These are phyloP conservation scores for Liasis olivaceus DNA, from an alignment of 2,797 vertebrate genomes.

Conservation along the genomic window DNA sequence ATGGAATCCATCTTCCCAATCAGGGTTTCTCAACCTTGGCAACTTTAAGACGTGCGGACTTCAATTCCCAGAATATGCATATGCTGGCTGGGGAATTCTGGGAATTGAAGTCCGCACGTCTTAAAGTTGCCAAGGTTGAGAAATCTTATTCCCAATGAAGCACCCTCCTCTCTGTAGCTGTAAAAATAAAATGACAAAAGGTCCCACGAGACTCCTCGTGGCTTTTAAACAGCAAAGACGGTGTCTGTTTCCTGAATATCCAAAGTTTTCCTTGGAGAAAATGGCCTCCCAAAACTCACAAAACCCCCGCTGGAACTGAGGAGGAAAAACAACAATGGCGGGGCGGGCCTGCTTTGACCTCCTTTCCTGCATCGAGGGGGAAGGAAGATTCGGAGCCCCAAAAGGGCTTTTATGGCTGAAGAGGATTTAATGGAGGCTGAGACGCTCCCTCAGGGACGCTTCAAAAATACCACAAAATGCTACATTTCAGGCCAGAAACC, in stretches of 20 bases:
- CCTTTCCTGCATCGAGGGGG: not conserved
- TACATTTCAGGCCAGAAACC: not conserved
- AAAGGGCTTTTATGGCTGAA: not conserved
- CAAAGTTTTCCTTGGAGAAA: not conserved
- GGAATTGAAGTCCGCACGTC: too few relatives aligned
- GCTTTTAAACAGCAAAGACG: not conserved
- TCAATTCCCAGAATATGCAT: too few relatives aligned
- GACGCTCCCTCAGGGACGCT: not conserved
- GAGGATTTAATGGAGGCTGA: not conserved
- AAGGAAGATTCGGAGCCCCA: not conserved
- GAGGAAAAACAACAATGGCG: not conserved
- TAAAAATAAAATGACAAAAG: not conserved
- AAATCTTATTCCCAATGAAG: not conserved
- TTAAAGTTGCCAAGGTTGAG: too few relatives aligned
- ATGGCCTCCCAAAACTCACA: not conserved
- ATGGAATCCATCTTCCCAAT: not conserved
- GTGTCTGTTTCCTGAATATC: not conserved
- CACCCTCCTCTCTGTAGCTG: not conserved
- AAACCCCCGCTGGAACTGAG: not conserved
- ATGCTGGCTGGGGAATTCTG: too few relatives aligned
- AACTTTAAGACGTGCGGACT: too few relatives aligned
- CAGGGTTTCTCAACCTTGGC: too few relatives aligned
- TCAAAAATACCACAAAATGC: not conserved
- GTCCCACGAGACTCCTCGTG: not conserved
- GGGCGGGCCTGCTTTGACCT: not conserved